Percentiles rank a stretch among this genome's conserved stretches.
These are phyloP conservation scores for Rhagonycha fulva DNA, from an alignment of 2,888 invertebrate species.

Conservation along the genomic window DNA sequence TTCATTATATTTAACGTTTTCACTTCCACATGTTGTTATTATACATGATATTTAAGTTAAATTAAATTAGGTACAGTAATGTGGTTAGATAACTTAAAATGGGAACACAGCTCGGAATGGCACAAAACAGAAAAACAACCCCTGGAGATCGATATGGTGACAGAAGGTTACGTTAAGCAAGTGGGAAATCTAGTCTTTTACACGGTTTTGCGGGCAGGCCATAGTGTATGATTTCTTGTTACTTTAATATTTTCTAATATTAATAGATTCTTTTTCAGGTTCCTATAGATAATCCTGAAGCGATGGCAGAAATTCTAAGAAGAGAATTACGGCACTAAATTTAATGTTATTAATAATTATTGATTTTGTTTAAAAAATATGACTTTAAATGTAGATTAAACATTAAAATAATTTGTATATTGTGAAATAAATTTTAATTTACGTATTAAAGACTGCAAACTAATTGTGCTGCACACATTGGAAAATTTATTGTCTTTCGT, in stretches of 20 bases:
- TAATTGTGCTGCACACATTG: background rate
- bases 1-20: background rate
- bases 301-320: slow-evolving; percentile 41
- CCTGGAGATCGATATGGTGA: slow-evolving; percentile 63
- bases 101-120: slow-evolving; percentile 67
- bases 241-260: background rate
- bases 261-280: slow-evolving; percentile 31
- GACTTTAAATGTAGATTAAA: background rate
- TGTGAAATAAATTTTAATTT: background rate
- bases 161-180: slow-evolving; percentile 76
- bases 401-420: background rate
- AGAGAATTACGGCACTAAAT: slow-evolving; percentile 34
- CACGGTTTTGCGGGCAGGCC: slow-evolving; percentile 80
- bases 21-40: background rate
- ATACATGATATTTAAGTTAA: background rate
- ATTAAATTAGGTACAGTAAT: slow-evolving; percentile 64
- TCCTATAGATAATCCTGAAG: slow-evolving; percentile 40
- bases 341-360: background rate
- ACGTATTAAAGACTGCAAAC: background rate
- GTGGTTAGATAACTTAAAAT: slow-evolving; percentile 75
- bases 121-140: slow-evolving; percentile 64
- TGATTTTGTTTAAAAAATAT: background rate
- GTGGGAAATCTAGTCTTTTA: slow-evolving; percentile 73
- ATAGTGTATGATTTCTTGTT: slow-evolving; percentile 63
- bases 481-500: background rate